Conservation (phyloP, 2,113 vertebrate genomes). For the Nycticebus coucang region DNA sequence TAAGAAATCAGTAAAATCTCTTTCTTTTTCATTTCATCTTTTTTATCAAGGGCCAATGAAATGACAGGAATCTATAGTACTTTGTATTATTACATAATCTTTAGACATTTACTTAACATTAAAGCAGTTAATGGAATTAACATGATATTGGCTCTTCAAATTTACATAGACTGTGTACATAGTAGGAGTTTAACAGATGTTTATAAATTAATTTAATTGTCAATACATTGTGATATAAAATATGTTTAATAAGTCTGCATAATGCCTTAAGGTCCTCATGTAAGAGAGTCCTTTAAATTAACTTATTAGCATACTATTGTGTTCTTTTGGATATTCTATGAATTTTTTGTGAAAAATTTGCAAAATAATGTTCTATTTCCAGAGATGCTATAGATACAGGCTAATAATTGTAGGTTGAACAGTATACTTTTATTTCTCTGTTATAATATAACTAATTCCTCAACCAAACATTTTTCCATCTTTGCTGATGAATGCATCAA, state of each 20-base stretch:
- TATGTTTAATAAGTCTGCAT: constrained; percentile 2
- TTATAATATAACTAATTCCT: neutral
- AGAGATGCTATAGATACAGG: neutral
- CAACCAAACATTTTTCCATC: neutral
- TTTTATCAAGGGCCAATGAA: neutral
- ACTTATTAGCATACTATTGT: neutral
- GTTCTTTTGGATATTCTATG: neutral
- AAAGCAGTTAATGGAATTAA: neutral
- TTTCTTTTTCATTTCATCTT: constrained; percentile 2
- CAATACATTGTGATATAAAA: neutral
- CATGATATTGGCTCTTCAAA: neutral
- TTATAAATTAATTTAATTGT: constrained; percentile 31
- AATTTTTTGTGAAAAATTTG: neutral
- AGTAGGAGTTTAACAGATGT: neutral
- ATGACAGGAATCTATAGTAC: neutral
- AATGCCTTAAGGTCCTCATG: neutral
- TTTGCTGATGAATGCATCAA: constrained; percentile 10
- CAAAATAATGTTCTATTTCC: neutral
- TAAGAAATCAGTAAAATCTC: constrained; percentile 36
- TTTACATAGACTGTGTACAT: neutral
- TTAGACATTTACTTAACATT: constrained; percentile 14
- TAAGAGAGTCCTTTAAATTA: neutral
- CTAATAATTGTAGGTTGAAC: neutral
- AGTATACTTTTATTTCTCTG: neutral
- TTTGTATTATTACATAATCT: neutral